Evolutionary conservation across 2,888 invertebrate species (phyloP).

Genomic region (Notodonta ziczac): DNA sequence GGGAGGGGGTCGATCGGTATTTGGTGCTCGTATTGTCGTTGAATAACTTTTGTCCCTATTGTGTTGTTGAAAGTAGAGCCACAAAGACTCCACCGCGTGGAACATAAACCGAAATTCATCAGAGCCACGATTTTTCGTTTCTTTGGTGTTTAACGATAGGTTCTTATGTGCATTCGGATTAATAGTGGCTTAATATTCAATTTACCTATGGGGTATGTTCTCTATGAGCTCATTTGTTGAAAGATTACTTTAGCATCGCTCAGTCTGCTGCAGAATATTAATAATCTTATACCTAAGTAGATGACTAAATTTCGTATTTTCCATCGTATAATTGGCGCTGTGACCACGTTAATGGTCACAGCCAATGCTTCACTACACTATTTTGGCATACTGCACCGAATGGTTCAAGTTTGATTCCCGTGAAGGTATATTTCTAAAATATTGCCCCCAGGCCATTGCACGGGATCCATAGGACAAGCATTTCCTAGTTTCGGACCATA

Average conservation of each 20-base stretch:
- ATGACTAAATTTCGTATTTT: no score
- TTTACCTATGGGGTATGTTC: neutral
- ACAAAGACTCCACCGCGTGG: slow-evolving; percentile 80
- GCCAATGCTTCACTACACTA: no score
- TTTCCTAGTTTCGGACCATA: no score
- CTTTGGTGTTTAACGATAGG: slow-evolving; percentile 69
- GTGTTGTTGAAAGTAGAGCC: slow-evolving; percentile 82
- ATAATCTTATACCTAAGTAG: no score
- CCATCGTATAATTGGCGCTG: no score
- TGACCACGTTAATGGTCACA: no score
- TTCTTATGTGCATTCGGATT: slow-evolving; percentile 42
- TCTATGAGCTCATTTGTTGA: neutral
- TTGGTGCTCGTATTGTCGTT: slow-evolving; percentile 84
- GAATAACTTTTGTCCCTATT: slow-evolving; percentile 86
- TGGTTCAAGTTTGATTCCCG: no score
- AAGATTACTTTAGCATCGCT: neutral
- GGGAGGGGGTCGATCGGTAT: slow-evolving; percentile 82
- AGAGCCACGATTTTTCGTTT: slow-evolving; percentile 79
- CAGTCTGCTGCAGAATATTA: no score
- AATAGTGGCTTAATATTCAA: neutral
- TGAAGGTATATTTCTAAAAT: no score
- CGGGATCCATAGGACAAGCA: no score
- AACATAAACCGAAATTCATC: slow-evolving; percentile 84
- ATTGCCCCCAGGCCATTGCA: no score
- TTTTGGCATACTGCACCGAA: no score